Evolutionary conservation across 2,113 vertebrate species (phyloP).

Genomic region (Cyanocitta stelleri): DNA sequence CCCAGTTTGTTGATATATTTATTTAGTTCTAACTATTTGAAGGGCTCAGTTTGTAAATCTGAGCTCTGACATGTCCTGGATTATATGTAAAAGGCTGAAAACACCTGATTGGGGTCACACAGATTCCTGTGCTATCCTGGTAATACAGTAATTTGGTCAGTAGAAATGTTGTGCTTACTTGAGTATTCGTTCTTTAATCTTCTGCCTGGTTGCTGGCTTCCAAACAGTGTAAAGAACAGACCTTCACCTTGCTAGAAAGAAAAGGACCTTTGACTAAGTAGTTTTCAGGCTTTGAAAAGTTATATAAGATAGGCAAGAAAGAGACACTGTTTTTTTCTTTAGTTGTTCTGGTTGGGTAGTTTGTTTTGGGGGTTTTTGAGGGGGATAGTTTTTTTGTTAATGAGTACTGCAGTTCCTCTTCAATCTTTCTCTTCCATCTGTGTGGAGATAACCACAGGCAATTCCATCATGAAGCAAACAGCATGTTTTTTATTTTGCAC

Average conservation of each 20-base stretch:
- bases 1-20: neutral
- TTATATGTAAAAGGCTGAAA: neutral
- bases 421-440: neutral
- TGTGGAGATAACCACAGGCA: neutral
- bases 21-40: neutral
- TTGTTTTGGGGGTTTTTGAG: neutral
- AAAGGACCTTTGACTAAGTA: neutral
- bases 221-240: neutral
- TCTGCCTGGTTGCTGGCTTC: neutral
- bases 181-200: neutral
- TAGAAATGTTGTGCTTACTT: neutral
- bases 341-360: neutral
- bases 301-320: neutral
- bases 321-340: neutral
- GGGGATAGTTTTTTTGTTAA: fast-evolving
- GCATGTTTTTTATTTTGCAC: neutral
- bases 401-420: neutral
- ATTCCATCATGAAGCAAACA: neutral
- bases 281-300: neutral
- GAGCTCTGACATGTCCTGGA: neutral
- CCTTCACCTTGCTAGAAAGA: neutral
- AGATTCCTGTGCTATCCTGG: neutral
- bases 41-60: neutral
- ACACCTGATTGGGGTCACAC: neutral
- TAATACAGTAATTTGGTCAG: neutral